Conservation (phyloP, 1,140 invertebrate genomes). For the Cotesia vestalis region DNA sequence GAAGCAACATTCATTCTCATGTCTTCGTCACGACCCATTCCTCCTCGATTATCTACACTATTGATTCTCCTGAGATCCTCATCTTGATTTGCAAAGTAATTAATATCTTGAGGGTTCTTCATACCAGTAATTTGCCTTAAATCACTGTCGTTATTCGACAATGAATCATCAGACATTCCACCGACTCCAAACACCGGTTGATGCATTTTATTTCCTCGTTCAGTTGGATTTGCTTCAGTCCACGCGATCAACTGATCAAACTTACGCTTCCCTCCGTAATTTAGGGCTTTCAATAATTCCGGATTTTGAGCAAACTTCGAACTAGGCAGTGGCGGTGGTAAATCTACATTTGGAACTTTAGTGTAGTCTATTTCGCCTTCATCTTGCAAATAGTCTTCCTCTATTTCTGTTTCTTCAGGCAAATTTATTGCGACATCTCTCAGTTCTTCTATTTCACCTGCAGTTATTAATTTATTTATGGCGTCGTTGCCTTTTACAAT, state of each 20-base stretch:
- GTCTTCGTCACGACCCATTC: slow-evolving; percentile 46
- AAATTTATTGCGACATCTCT: slow-evolving; percentile 71
- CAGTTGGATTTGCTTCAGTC: slow-evolving; percentile 52
- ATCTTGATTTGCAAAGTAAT: slow-evolving; percentile 39
- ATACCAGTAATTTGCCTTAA: slow-evolving; percentile 45
- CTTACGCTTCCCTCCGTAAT: slow-evolving; percentile 61
- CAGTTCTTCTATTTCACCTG: slow-evolving; percentile 81
- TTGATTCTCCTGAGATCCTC: slow-evolving; percentile 45
- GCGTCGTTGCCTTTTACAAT: slow-evolving; percentile 79
- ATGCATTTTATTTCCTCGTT: slow-evolving; percentile 53
- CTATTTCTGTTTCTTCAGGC: slow-evolving; percentile 69
- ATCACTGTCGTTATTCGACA: slow-evolving; percentile 52
- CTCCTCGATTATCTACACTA: slow-evolving; percentile 36
- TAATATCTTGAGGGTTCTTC: slow-evolving; percentile 29
- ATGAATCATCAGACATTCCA: slow-evolving; percentile 52
- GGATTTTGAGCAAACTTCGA: slow-evolving; percentile 64
- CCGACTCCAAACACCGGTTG: slow-evolving; percentile 57
- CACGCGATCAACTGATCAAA: slow-evolving; percentile 63
- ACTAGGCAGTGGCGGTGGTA: slow-evolving; percentile 61
- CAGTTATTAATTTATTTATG: slow-evolving; percentile 78
- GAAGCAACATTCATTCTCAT: slow-evolving; percentile 41
- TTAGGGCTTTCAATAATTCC: slow-evolving; percentile 58
- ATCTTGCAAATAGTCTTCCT: slow-evolving; percentile 69
- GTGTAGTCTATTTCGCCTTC: slow-evolving; percentile 62
- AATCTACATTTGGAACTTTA: slow-evolving; percentile 57